Evolutionary conservation across 2,888 invertebrate species (phyloP), one percentile per base, ranked within the genome.

Genomic region (Epirrhoe tristata): DNA sequence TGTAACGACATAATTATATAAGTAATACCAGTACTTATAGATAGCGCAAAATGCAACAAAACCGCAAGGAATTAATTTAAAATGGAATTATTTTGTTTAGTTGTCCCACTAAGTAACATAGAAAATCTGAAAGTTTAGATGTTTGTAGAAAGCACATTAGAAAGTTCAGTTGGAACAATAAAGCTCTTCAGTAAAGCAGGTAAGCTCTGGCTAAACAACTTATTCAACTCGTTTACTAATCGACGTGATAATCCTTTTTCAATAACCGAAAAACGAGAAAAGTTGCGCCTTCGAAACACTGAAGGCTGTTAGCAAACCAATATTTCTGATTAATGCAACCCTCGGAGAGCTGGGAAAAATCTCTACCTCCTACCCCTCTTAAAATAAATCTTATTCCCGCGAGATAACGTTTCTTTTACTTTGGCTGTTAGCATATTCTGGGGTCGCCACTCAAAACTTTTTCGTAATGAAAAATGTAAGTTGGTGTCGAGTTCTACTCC

Each of bases 381-480:
- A 61, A 70, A 69, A 32, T 24, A 12, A 63, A 66, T 68, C 70
- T 61, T 78, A 69, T 4, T 0, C 0, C 0, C 0, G 8, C 0
- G 6, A 0, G 0, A 17, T 74, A 81, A 72, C 63, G 73, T 73
- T 5, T 0, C 39, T 24, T 71, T 71, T 76, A 6, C 34, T 5
- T 10, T 67, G 66, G 8, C 0, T 10, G 32, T 58, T 6, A 12
- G 7, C 16, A 64, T 55, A 12, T 64, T 65, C 56, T 63, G 63
- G 76, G 76, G 70, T 64, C 62, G 73, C 71, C 74, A 75, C 81
- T 81, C 76, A 77, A 82, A 83, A 83, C 77, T 84, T 83, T 76
- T 70, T 69, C 70, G 81, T 85, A 81, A 86, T 87, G 88, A 89
- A 88, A 89, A 89, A 89, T 89, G 87, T 83, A 86, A 89, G 87